A percentile compares a stretch with the other conserved stretches of the same genome.
phyloP scores from a whole-genome alignment of 2,888 invertebrate genomes.

The Petrophora chlorosata region DNA sequence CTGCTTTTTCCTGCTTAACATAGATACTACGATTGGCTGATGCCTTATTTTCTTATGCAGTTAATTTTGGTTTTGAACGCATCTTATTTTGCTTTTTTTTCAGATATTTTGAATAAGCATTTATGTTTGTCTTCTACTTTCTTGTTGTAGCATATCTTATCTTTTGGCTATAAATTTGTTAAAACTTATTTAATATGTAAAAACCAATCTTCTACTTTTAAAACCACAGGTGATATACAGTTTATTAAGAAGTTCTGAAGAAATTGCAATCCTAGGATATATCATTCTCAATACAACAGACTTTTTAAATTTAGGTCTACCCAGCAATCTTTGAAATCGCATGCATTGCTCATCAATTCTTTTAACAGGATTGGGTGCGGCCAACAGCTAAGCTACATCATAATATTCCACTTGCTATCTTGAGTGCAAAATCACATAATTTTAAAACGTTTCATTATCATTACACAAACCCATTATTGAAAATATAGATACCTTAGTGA shows the following conservation, averaged over 20 bases:
- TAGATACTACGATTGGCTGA: too few relatives aligned
- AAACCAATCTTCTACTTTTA: not conserved
- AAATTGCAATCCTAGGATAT: not conserved
- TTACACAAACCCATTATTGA: not conserved
- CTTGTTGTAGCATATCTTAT: too few relatives aligned
- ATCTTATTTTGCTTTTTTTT: too few relatives aligned
- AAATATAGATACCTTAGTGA: not conserved
- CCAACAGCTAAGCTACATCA: slow-evolving; percentile 46
- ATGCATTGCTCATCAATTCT: not conserved
- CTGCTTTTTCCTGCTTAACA: too few relatives aligned
- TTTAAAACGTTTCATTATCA: too few relatives aligned
- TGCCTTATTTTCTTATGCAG: too few relatives aligned
- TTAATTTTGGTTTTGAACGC: too few relatives aligned
- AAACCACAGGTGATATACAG: not conserved
- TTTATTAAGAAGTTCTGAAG: not conserved
- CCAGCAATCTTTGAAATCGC: not conserved
- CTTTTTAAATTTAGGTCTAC: not conserved
- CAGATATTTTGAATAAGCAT: too few relatives aligned
- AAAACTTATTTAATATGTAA: not conserved
- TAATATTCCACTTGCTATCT: slow-evolving; percentile 40
- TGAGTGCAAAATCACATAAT: slow-evolving; percentile 38
- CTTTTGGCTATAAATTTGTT: too few relatives aligned
- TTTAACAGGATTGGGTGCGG: slow-evolving; percentile 18
- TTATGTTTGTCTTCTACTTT: too few relatives aligned
- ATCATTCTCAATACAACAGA: not conserved